Conservation (phyloP, 2,113 vertebrate species). For the Acrocephalus kingi region DNA sequence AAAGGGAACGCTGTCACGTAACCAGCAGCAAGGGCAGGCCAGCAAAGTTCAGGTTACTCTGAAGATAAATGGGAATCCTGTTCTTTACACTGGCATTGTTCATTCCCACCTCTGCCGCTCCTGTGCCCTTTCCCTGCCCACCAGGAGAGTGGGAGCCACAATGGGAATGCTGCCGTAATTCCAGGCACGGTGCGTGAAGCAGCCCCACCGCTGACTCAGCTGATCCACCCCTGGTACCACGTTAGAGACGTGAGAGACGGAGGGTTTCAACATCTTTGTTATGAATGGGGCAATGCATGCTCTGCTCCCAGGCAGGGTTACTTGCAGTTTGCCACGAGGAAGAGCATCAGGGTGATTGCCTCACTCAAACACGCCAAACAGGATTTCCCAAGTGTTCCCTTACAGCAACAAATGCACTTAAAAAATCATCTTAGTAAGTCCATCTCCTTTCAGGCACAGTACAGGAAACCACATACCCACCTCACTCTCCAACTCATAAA, state of each 20-base stretch:
- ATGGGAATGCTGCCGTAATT: background rate
- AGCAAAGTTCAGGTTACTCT: conserved; percentile 4
- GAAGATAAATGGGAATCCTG: background rate
- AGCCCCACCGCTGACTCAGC: background rate
- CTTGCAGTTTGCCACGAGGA: background rate
- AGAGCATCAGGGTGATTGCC: background rate
- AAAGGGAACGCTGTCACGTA: conserved; percentile 34
- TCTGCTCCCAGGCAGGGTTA: background rate
- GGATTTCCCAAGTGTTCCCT: background rate
- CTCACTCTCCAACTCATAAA: background rate
- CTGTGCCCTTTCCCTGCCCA: background rate
- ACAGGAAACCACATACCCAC: background rate
- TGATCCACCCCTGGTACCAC: background rate
- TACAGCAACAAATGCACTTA: background rate
- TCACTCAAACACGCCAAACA: background rate
- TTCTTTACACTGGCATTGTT: rapidly evolving
- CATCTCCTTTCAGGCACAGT: background rate
- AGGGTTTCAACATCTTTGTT: background rate
- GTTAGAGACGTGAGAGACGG: background rate
- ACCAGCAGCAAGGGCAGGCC: background rate
- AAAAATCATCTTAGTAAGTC: background rate
- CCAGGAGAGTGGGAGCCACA: background rate
- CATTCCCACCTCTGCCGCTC: background rate
- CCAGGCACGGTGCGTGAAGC: background rate
- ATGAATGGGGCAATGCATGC: background rate